phyloP scores from a whole-genome alignment of 2,113 vertebrate species.

The Ploceus nigricollis region DNA sequence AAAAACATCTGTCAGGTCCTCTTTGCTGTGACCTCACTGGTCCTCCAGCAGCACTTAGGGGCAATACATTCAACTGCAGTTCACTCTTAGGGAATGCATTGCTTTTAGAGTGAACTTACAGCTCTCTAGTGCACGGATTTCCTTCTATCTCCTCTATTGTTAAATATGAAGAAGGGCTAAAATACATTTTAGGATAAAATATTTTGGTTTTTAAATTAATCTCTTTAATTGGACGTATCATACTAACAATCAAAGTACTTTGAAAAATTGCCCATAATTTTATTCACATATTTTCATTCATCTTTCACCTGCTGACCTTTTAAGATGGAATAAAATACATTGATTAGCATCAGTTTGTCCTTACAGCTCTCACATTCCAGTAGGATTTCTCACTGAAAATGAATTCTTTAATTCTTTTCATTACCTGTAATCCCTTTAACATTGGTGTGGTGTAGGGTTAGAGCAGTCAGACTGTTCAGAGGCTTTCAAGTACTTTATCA shows the following conservation, averaged over 20 bases:
- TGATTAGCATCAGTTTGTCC: background rate
- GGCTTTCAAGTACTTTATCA: background rate
- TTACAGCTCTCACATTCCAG: background rate
- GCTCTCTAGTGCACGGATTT: background rate
- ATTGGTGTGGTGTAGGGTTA: background rate
- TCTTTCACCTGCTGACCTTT: background rate
- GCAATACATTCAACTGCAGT: background rate
- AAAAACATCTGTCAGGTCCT: background rate
- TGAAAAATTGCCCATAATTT: background rate
- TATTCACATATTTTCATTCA: background rate
- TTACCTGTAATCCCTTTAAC: background rate
- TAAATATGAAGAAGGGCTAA: background rate
- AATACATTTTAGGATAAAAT: background rate
- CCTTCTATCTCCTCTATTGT: background rate
- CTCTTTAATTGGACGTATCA: background rate
- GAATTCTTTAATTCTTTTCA: background rate
- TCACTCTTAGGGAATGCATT: background rate
- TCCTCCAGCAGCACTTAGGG: background rate
- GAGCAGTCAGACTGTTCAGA: background rate
- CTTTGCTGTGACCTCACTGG: background rate
- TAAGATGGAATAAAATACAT: background rate
- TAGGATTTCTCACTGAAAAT: background rate
- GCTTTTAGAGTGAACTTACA: background rate
- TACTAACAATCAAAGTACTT: background rate
- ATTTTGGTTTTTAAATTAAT: background rate